A percentile compares a stretch with the other conserved stretches of the same genome.
These are phyloP conservation scores for Pachypeltis micranthus DNA, from an alignment of 1,140 invertebrate species.

Conservation along the genomic window DNA sequence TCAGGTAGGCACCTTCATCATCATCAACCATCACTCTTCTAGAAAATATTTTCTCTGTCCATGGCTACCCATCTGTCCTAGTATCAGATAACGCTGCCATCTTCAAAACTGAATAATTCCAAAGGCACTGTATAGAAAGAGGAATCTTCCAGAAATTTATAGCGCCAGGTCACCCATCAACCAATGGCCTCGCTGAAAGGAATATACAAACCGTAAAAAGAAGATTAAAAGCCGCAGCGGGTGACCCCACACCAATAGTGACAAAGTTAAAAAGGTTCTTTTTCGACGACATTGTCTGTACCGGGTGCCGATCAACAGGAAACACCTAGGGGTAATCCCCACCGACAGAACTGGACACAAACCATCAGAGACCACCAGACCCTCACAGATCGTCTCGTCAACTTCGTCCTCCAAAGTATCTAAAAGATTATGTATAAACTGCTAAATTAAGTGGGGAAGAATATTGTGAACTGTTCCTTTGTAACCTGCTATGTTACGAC, in stretches of 20 bases:
- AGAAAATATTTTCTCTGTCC: constrained; percentile 12
- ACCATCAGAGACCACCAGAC: no score
- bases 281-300: no score
- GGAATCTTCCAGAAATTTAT: constrained; percentile 29
- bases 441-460: no score
- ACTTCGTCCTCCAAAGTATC: no score
- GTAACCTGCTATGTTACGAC: no score
- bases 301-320: no score
- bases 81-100: constrained; percentile 27
- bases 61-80: constrained; percentile 22
- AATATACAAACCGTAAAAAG: constrained; percentile 32
- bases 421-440: no score
- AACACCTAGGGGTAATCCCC: no score
- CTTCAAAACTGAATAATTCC: constrained; percentile 33
- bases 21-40: constrained; percentile 8
- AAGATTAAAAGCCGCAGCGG: not conserved
- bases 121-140: constrained; percentile 14
- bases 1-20: constrained; percentile 1
- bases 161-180: constrained; percentile 28
- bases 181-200: constrained; percentile 30
- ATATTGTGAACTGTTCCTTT: no score
- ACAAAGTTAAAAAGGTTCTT: not conserved
- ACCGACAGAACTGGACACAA: no score
- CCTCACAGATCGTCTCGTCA: no score
- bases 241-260: not conserved